Evolutionary conservation across 2,888 invertebrate species (phyloP).

Genomic region (Ceraclea dissimilis): DNA sequence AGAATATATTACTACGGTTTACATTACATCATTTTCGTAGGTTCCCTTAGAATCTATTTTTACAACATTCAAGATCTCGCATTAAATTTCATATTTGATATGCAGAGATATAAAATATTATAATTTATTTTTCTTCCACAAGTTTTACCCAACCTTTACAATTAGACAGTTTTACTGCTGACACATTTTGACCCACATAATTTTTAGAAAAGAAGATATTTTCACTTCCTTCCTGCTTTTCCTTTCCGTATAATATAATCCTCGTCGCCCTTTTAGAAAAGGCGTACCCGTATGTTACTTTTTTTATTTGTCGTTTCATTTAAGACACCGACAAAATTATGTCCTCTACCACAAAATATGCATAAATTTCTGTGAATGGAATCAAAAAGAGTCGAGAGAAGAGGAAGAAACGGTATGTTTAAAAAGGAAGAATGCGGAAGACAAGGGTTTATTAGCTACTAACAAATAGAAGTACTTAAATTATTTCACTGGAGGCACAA

Average conservation of each 20-base stretch:
- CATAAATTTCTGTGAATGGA: not conserved
- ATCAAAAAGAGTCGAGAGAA: not conserved
- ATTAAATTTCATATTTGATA: too few relatives aligned
- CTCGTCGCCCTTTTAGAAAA: not conserved
- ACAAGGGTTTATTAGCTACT: too few relatives aligned
- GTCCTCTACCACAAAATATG: not conserved
- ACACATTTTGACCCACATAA: not conserved
- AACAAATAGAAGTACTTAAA: too few relatives aligned
- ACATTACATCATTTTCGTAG: too few relatives aligned
- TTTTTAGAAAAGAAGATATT: not conserved
- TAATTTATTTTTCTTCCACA: too few relatives aligned
- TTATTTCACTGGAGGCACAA: too few relatives aligned
- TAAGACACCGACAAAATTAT: not conserved
- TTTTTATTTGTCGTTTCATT: not conserved
- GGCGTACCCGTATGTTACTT: too few relatives aligned
- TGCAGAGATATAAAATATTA: too few relatives aligned
- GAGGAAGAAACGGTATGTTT: not conserved
- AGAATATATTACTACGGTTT: too few relatives aligned
- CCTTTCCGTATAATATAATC: not conserved
- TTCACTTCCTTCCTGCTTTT: not conserved
- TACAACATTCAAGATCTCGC: too few relatives aligned
- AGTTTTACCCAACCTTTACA: not conserved
- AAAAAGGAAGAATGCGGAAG: too few relatives aligned
- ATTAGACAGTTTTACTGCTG: constrained; percentile 1
- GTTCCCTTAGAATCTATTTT: too few relatives aligned